Conservation (phyloP, 2,888 invertebrate species). For the Aplocera efformata region DNA sequence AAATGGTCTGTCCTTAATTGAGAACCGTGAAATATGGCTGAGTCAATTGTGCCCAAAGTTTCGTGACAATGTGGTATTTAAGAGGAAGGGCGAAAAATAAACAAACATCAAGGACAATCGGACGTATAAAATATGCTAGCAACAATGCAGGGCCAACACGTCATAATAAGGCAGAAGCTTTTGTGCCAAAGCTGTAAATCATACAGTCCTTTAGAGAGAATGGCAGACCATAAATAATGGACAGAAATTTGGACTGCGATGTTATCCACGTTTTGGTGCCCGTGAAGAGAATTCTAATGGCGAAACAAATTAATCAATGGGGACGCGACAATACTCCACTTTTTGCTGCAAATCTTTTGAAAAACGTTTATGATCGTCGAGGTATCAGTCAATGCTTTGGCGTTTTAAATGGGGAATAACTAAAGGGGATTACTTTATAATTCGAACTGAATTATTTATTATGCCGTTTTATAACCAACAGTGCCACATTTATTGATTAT, state of each 20-base stretch:
- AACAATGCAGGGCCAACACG: conserved; percentile 75
- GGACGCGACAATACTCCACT: conserved; percentile 51
- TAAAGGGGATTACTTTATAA: conserved; percentile 26
- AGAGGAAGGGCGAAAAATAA: conserved; percentile 75
- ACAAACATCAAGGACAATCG: conserved; percentile 73
- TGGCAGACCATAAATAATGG: conserved; percentile 75
- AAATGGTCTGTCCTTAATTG: conserved; percentile 53
- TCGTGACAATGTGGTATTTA: conserved; percentile 71
- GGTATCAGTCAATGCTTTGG: conserved; percentile 33
- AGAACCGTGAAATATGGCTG: conserved; percentile 69
- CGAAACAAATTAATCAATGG: conserved; percentile 73
- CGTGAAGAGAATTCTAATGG: conserved; percentile 69
- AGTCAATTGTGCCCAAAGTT: conserved; percentile 60
- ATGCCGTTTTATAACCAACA: conserved; percentile 24
- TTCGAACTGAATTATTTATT: conserved; percentile 22
- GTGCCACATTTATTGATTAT: conserved; percentile 44
- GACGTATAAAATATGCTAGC: conserved; percentile 68
- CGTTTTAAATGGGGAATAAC: conserved; percentile 37
- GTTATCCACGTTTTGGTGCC: conserved; percentile 59
- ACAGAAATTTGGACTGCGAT: conserved; percentile 62
- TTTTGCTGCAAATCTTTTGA: conserved; percentile 47
- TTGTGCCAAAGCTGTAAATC: conserved; percentile 75
- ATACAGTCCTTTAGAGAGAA: conserved; percentile 75
- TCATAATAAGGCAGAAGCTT: conserved; percentile 77
- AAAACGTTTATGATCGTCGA: conserved; percentile 43